Evolutionary conservation across 2,113 vertebrate genomes (phyloP).

Genomic region (Mionectes macconnelli): DNA sequence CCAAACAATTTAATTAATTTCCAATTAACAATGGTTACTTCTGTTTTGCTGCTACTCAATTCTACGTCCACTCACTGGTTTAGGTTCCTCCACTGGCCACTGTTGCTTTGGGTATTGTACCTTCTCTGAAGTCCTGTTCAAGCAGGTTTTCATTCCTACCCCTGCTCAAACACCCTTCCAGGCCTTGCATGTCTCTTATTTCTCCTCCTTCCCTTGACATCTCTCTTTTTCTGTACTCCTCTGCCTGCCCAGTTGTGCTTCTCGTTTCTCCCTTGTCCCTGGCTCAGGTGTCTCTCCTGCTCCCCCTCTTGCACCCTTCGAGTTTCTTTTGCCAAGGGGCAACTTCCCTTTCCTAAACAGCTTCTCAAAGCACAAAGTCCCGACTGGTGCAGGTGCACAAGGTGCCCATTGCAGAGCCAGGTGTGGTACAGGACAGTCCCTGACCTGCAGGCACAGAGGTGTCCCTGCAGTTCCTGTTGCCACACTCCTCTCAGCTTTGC

Average conservation of each 20-base stretch:
- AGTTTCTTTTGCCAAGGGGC: background rate
- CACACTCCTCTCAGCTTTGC: background rate
- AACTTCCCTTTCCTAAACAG: background rate
- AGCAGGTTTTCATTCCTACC: background rate
- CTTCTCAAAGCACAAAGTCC: background rate
- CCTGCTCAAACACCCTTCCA: background rate
- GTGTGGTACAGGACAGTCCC: background rate
- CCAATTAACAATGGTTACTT: background rate
- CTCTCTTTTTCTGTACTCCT: background rate
- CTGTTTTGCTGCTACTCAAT: background rate
- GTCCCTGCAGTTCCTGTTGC: background rate
- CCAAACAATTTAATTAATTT: background rate
- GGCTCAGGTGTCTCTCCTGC: background rate
- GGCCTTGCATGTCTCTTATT: background rate
- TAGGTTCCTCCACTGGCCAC: background rate
- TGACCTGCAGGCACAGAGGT: accelerated
- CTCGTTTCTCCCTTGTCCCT: background rate
- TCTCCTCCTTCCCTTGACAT: background rate
- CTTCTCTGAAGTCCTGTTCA: background rate
- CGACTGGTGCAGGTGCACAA: background rate
- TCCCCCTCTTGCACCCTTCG: too few species aligned
- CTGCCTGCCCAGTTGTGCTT: background rate
- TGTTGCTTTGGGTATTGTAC: background rate
- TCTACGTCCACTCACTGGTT: background rate
- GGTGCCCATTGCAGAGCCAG: background rate